Base-by-base conservation (phyloP, 2,888 invertebrate species). In the Chymomyza fuscimana region DNA sequence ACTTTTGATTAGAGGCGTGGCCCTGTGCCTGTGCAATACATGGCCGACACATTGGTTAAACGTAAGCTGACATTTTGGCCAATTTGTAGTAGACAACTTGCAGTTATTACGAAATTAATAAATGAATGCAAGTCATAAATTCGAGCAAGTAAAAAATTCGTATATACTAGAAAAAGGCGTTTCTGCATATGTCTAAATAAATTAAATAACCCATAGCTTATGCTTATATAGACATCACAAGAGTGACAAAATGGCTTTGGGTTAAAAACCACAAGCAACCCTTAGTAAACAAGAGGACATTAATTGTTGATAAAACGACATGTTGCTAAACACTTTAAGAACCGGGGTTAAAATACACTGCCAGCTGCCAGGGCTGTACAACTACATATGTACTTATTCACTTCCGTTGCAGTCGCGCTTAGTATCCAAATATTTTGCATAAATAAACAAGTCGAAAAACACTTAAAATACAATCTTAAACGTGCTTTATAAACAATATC, bases 191-290 rank as follows among this genome's bases (percentile, higher is more conserved):
- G 50, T 70, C 65, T 63, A 74, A 72, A 80, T 85, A 80, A 85
- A 77, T 74, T 74, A 73, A 73, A 46, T 46, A 12, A 46, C 40
- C 60, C 51, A 68, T 70, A 73, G 12, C 12, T 12, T 46, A 7
- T 2, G 32, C 32, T 32, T 32, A 86, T 86, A 78, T 82, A 87
- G 80, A 73, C 75, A 76, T 77, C 77, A 73, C 50, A 9, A 52
- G 54, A 65, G 71, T 78, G 86, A 79, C 76, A 85, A 83, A 87
- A 86, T 83, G 86, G 87, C 82, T 78, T 29, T 65, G 70, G 71
- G 77, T 71, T 19, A 66, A 32, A 32, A 59, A 36, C 46, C 60
- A 63, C 67, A 59, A 52, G 56, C 54, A 52, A 65, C 67, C 5
- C 56, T 36, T 25, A 56, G 36, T 64, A 1, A 25, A 25, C 52